These are phyloP conservation scores for Manis crassicaudata DNA, from an alignment of 2,797 vertebrate species.

Conservation along the genomic window DNA sequence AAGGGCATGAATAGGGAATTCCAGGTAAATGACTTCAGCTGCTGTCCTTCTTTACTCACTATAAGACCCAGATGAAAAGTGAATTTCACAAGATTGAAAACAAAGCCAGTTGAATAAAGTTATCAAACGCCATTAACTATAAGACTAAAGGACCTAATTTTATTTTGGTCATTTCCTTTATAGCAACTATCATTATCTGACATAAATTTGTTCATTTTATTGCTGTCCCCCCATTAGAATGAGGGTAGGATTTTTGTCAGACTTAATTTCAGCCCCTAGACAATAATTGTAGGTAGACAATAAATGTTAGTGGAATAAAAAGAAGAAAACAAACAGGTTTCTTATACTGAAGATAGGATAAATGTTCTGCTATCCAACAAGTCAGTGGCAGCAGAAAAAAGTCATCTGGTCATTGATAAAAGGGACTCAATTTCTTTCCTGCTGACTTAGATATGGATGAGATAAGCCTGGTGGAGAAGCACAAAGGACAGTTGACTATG, in stretches of 20 bases:
- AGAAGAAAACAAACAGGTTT: not conserved
- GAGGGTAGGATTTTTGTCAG: not conserved
- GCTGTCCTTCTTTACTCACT: not conserved
- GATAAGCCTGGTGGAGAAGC: not conserved
- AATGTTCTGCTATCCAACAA: not conserved
- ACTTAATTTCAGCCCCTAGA: not conserved
- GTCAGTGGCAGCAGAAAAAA: not conserved
- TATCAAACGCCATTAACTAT: not conserved
- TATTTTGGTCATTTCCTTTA: not conserved
- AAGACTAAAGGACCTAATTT: not conserved
- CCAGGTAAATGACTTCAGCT: not conserved
- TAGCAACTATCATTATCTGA: not conserved
- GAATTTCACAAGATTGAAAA: not conserved
- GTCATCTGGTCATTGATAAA: not conserved
- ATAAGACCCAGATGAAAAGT: not conserved
- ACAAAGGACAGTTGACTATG: rapidly evolving
- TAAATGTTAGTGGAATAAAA: not conserved
- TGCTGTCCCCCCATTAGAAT: not conserved
- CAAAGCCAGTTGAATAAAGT: not conserved
- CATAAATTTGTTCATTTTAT: not conserved
- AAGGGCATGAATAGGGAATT: not conserved
- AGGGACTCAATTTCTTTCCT: not conserved
- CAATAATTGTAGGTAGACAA: not conserved
- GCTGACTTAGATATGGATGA: not conserved
- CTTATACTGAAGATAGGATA: not conserved